Conservation (phyloP, 2,797 vertebrate species). For the Emydoidea blandingii region DNA sequence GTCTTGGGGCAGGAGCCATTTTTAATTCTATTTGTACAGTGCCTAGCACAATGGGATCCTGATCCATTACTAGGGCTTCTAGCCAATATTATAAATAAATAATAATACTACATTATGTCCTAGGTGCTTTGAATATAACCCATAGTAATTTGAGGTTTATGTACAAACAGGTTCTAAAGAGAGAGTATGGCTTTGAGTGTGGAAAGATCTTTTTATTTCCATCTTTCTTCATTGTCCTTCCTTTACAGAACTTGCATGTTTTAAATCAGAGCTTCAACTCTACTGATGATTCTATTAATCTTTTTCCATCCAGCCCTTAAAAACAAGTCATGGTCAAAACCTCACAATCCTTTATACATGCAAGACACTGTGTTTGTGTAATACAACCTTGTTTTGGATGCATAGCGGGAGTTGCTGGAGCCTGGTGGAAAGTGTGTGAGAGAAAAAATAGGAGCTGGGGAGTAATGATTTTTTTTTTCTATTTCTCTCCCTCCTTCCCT, state of each 20-base stretch:
- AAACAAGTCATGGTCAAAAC: neutral
- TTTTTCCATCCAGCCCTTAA: neutral
- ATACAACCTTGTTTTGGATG: neutral
- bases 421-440: neutral
- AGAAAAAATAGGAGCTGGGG: neutral
- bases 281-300: neutral
- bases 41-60: neutral
- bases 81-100: neutral
- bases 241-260: neutral
- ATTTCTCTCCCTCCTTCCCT: neutral
- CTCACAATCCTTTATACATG: neutral
- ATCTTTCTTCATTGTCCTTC: neutral
- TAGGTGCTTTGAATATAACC: neutral
- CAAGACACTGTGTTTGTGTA: neutral
- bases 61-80: neutral
- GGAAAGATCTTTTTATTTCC: neutral
- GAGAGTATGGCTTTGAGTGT: neutral
- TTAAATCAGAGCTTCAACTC: neutral
- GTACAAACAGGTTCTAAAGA: neutral
- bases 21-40: neutral
- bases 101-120: neutral
- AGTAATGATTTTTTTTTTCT: neutral
- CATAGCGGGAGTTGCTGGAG: fast-evolving
- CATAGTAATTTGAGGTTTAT: neutral
- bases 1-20: neutral